phyloP scores from a whole-genome alignment of 2,113 vertebrate genomes.

The Bettongia penicillata region DNA sequence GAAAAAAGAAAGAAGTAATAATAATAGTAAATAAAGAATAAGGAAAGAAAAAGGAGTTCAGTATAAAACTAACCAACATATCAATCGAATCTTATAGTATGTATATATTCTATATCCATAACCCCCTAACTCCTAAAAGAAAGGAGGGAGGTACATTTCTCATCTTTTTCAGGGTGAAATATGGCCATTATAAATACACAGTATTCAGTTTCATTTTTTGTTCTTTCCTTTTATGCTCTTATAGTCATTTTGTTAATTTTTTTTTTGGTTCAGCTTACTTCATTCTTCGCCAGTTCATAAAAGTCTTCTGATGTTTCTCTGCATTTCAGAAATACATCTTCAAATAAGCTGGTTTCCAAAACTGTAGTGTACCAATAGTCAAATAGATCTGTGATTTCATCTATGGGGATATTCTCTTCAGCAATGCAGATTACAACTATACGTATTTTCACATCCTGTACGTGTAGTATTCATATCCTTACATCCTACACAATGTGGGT shows the following conservation, averaged over 20 bases:
- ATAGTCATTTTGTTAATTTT: not conserved
- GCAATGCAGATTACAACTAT: not conserved
- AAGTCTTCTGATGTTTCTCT: not conserved
- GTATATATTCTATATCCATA: not conserved
- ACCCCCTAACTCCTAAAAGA: not conserved
- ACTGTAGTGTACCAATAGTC: not conserved
- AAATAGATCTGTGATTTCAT: not conserved
- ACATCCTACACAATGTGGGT: not conserved
- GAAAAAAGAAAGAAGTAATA: not conserved
- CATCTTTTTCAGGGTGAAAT: not conserved
- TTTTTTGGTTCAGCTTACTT: not conserved
- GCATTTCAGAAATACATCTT: not conserved
- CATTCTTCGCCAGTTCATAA: not conserved
- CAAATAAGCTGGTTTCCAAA: not conserved
- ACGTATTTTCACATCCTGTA: not conserved
- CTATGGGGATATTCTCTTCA: not conserved
- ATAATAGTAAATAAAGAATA: not conserved
- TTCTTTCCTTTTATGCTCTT: not conserved
- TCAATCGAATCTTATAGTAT: not conserved
- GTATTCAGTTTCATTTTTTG: not conserved
- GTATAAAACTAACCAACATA: not conserved
- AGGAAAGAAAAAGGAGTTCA: not conserved
- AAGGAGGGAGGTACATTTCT: not conserved
- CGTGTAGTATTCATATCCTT: not conserved
- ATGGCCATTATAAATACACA: not conserved